These are phyloP conservation scores for Meriones psammophilus DNA, from an alignment of 2,797 vertebrate species.

Conservation along the genomic window DNA sequence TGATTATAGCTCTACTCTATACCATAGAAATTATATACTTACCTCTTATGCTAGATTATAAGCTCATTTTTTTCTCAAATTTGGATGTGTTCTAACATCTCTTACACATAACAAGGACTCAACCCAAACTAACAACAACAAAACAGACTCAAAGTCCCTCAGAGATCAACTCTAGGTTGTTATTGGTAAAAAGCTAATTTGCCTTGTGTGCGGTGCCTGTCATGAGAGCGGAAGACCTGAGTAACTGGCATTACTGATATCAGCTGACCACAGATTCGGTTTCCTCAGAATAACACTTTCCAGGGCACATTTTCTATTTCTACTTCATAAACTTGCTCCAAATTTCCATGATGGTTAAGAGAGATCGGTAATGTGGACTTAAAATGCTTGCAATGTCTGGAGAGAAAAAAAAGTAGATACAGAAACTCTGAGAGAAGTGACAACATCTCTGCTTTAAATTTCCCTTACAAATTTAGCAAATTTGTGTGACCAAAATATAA, in stretches of 20 bases:
- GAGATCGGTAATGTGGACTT: not conserved
- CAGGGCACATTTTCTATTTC: slow-evolving; percentile 38
- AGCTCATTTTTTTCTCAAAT: slow-evolving; percentile 23
- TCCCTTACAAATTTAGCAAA: slow-evolving; percentile 46
- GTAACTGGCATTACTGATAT: not conserved
- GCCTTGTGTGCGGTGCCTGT: not conserved
- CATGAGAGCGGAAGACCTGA: not conserved
- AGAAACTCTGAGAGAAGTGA: not conserved
- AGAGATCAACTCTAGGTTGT: not conserved
- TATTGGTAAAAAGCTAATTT: slow-evolving; percentile 11
- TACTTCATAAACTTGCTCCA: slow-evolving; percentile 23
- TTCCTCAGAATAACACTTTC: slow-evolving; percentile 28
- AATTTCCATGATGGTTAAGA: slow-evolving; percentile 34
- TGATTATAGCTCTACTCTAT: not conserved
- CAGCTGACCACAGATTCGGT: slow-evolving; percentile 31
- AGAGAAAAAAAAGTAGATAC: not conserved
- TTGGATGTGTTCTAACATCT: not conserved
- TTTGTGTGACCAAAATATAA: not conserved
- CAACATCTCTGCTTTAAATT: not conserved
- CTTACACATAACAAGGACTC: slow-evolving; percentile 8
- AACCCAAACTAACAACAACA: not conserved
- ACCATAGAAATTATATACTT: not conserved
- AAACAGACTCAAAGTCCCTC: slow-evolving; percentile 20
- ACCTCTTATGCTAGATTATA: not conserved
- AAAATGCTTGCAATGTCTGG: slow-evolving; percentile 31